These are phyloP conservation scores for Capromys pilorides DNA, from an alignment of 2,797 vertebrate species.

Conservation along the genomic window DNA sequence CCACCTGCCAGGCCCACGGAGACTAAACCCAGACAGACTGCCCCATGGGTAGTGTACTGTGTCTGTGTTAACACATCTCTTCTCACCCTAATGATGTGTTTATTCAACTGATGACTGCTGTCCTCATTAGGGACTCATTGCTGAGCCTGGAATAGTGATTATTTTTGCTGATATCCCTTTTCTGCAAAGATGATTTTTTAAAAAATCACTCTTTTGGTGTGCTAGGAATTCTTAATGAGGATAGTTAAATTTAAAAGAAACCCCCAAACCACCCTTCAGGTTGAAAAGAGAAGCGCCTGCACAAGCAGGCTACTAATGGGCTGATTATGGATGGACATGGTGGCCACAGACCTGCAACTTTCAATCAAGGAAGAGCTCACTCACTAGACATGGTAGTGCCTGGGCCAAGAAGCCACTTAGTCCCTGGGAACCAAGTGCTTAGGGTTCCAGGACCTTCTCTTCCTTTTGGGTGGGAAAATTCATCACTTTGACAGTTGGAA, in stretches of 20 bases:
- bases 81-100: conserved; percentile 72
- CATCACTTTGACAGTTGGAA: neutral
- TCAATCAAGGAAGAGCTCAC: neutral
- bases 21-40: conserved; percentile 30
- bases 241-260: conserved; percentile 76
- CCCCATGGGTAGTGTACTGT: conserved; percentile 65
- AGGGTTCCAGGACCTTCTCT: conserved; percentile 27
- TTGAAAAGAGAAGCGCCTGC: conserved; percentile 66
- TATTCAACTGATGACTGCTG: conserved; percentile 77
- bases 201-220: conserved; percentile 71
- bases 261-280: conserved; percentile 74
- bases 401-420: neutral
- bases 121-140: conserved; percentile 78
- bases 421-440: neutral
- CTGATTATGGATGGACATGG: conserved; percentile 51
- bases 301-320: conserved; percentile 61
- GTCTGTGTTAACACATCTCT: conserved; percentile 68
- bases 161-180: conserved; percentile 80
- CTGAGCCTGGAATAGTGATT: conserved; percentile 76
- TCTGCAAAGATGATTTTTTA: conserved; percentile 76
- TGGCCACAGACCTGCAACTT: conserved; percentile 22
- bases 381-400: neutral
- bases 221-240: conserved; percentile 77
- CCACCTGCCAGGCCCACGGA: neutral
- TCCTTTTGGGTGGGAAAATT: neutral